phyloP scores from a whole-genome alignment of 2,797 vertebrate species.

The Sphaeramia orbicularis region DNA sequence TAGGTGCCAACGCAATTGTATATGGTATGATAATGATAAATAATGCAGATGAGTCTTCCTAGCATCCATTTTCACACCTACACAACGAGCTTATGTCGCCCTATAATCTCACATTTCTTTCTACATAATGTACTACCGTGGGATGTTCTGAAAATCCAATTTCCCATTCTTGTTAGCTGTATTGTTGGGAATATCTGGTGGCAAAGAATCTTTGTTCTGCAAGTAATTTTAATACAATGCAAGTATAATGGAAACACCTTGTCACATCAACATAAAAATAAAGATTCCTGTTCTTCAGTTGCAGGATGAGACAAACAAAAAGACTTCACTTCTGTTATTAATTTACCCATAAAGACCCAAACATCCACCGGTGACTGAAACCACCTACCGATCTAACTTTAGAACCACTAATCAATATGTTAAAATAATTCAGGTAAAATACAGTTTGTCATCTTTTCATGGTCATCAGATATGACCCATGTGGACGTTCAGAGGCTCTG shows the following conservation, averaged over 20 bases:
- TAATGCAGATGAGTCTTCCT: background rate
- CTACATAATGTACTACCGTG: slow-evolving; percentile 21
- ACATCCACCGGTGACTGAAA: too few relatives aligned
- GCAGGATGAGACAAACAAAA: too few relatives aligned
- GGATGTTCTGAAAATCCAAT: slow-evolving; percentile 62
- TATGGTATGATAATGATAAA: background rate
- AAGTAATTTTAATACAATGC: slow-evolving; percentile 25
- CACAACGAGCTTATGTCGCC: slow-evolving; percentile 4
- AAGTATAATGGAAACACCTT: slow-evolving; percentile 42
- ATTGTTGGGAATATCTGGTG: slow-evolving; percentile 34
- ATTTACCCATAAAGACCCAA: too few relatives aligned
- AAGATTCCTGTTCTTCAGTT: slow-evolving; percentile 38
- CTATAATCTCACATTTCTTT: slow-evolving; percentile 28
- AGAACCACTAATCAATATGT: too few relatives aligned
- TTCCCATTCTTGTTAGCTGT: slow-evolving; percentile 42
- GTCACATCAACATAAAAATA: slow-evolving; percentile 35
- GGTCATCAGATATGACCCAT: too few relatives aligned
- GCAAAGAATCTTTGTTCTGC: slow-evolving; percentile 30
- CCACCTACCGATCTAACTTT: too few relatives aligned
- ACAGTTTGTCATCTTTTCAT: too few relatives aligned
- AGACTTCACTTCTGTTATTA: too few relatives aligned
- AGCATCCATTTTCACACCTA: slow-evolving; percentile 7
- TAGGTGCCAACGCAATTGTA: background rate
- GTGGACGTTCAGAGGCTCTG: too few relatives aligned
- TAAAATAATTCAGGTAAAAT: too few relatives aligned